Base-by-base conservation (phyloP, 2,797 vertebrate genomes). In the Novumbra hubbsi region DNA sequence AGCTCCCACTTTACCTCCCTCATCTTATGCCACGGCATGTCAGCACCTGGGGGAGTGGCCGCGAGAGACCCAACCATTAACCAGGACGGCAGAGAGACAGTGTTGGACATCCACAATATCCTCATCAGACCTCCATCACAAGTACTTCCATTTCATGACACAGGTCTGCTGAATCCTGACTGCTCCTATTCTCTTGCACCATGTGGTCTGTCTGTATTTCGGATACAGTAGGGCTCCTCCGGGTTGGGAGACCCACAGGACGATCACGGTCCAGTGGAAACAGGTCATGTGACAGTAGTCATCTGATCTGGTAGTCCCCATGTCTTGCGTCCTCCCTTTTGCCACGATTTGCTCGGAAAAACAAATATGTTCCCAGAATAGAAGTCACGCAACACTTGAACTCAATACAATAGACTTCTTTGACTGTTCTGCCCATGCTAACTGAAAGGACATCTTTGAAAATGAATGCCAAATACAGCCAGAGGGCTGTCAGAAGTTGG, bases 131-230 rank as follows among this genome's bases (percentile, higher is more conserved):
- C 41, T 4, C 1, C 2, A 6, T 45, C 41, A 45, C 9, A 14
- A 1, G 34, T 6, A 19, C 19, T 38, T n/a, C 32, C 21, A 5
- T 38, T 14, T 45, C 12, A 45, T 14, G 66, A 69, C 60, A 78
- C 41, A 45, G 45, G 52, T 14, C 41, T 19, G 50, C 68, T 64
- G 45, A 34, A 65, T 67, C 32, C 65, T 15, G 60, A 62, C 70
- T 70, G 65, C 41, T 49, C 57, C 64, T 41, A 15, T 62, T 70
- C n/a, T 71, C 45, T 64, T 64, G 41, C 28, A 21, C 52, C 72
- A 57, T 52, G 52, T 70, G 60, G 63, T 52, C 41, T 48, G 24
- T 32, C 70, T 45, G 28, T 14, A 15, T 14, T 68, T 68, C 67
- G 24, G 38, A 41, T 15, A 24, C 34, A 68, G 38, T n/a, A 66